phyloP scores from a whole-genome alignment of 2,888 invertebrate genomes.

The Apoda limacodes region DNA sequence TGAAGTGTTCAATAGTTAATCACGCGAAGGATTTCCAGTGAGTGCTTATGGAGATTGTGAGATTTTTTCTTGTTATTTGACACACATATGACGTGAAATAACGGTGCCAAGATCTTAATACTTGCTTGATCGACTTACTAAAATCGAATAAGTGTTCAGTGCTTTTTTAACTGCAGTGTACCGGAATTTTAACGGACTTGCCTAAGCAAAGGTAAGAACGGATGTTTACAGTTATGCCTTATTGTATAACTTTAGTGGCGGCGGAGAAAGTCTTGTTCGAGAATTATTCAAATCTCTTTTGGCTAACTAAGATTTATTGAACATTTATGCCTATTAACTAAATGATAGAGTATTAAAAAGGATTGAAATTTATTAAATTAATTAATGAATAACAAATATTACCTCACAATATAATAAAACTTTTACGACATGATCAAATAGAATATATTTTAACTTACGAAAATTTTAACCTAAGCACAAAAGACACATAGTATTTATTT shows the following conservation, averaged over 20 bases:
- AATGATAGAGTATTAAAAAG: too few species aligned
- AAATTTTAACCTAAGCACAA: too few species aligned
- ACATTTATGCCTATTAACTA: too few species aligned
- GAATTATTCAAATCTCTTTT: conserved; percentile 2
- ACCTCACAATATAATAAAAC: too few species aligned
- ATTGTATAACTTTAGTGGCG: conserved; percentile 52
- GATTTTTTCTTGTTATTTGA: conserved; percentile 53
- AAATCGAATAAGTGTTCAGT: conserved; percentile 59
- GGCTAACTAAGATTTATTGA: conserved; percentile 22
- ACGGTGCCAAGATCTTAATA: conserved; percentile 59
- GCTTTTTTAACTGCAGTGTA: conserved; percentile 49
- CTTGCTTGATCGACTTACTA: conserved; percentile 60
- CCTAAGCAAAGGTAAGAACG: conserved; percentile 61
- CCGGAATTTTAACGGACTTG: conserved; percentile 67
- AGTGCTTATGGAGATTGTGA: conserved; percentile 35
- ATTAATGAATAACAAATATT: too few species aligned
- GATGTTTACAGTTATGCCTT: conserved; percentile 62
- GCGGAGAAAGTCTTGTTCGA: conserved; percentile 37
- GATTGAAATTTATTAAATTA: too few species aligned
- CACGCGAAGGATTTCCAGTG: conserved; percentile 21
- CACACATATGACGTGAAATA: conserved; percentile 64
- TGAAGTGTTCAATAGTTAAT: conserved; percentile 8
- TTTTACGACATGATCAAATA: too few species aligned
- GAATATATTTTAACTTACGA: too few species aligned
- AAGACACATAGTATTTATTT: too few species aligned